phyloP scores from a whole-genome alignment of 1,140 invertebrate genomes.

The Cyclina sinensis region DNA sequence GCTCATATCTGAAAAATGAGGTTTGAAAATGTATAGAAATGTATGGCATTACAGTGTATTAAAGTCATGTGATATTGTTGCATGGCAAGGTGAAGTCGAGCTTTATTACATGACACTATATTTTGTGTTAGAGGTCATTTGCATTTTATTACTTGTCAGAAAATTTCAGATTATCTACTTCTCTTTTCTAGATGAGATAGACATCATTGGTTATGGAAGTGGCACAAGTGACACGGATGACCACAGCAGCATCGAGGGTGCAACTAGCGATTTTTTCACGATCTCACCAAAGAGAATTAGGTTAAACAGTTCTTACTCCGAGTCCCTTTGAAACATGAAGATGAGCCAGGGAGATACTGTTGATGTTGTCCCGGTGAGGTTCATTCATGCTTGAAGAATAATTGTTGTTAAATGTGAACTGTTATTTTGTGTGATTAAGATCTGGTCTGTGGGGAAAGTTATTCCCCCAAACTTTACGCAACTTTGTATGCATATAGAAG shows the following conservation, averaged over 20 bases:
- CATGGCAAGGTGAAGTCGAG: too few relatives aligned
- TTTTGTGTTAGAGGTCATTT: too few relatives aligned
- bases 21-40: too few relatives aligned
- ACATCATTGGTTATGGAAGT: conserved; percentile 95
- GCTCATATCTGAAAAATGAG: too few relatives aligned
- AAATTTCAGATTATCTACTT: too few relatives aligned
- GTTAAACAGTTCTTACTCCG: conserved; percentile 56
- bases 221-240: conserved; percentile 95
- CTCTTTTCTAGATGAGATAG: conserved; percentile 91
- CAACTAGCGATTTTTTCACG: conserved; percentile 73
- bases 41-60: too few relatives aligned
- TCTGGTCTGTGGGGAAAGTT: conserved; percentile 19
- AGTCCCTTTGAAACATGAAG: conserved; percentile 54
- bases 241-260: conserved; percentile 76
- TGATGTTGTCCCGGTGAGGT: conserved; percentile 6
- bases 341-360: not conserved
- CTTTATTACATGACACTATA: too few relatives aligned
- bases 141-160: too few relatives aligned
- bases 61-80: too few relatives aligned
- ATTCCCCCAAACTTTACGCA: not conserved
- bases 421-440: conserved; percentile 56
- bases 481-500: conserved; percentile 26
- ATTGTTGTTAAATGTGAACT: conserved; percentile 55
- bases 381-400: conserved; percentile 38
- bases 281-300: conserved; percentile 67